Base-by-base conservation (phyloP, 1,140 invertebrate species). In the Pectinophora gossypiella region DNA sequence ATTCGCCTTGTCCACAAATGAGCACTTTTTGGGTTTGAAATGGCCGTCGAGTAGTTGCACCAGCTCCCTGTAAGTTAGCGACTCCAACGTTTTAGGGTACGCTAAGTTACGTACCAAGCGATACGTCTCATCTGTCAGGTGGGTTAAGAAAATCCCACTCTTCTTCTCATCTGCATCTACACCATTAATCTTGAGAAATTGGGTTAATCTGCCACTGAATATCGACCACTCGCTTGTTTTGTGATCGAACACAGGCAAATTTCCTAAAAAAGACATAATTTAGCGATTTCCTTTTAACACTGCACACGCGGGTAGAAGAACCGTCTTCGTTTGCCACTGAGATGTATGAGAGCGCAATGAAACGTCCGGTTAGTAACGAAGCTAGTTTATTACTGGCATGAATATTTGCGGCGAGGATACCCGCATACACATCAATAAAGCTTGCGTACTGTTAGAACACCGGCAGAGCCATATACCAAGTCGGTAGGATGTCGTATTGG, bases 91-190 rank as follows among this genome's bases (percentile, higher is more conserved):
- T 5, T 23, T 48, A 2, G 57, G 52, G 23, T 54, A 51, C 9
- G 43, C 57, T 9, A 51, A 12, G 16, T 59, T 55, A 22, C 43
- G 21, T 6, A 50, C 19, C 32, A 59, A 43, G 2, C 57, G 44
- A 35, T 53, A 58, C 4, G 56, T 16, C 12, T 58, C 56, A 19
- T 58, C 51, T 4, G 50, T 13, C 10, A 58, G 15, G 20, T 53
- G 51, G 0, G 56, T 58, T 2, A 54, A 10, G 3, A 58, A 32
- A 20, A 58, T 38, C 5, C 10, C 55, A 45, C 45, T n/a, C 18
- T 55, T 55, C 0, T 47, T 42, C 19, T 43, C 38, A 12, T 27
- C 36, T 7, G 9, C 22, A 13, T 15, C 23, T 10, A 45, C 18
- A 10, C 3, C 16, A 36, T 57, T 57, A 1, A 51, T 21, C 40